phyloP scores from a whole-genome alignment of 2,888 invertebrate species.

The Caenorhabditis sp. region DNA sequence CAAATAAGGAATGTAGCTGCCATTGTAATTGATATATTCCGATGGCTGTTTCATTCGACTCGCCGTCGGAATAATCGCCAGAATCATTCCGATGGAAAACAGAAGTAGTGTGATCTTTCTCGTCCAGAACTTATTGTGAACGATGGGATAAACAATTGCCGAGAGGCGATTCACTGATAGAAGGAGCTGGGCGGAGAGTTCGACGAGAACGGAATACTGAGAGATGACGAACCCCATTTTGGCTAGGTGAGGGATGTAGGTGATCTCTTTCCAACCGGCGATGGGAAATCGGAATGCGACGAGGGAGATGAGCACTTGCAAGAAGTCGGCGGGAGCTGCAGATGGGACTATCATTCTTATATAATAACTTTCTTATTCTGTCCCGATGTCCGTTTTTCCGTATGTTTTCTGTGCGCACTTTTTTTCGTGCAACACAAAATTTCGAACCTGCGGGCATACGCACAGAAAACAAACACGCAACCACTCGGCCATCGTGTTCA shows the following conservation, averaged over 20 bases:
- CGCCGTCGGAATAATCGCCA: slow-evolving; percentile 62
- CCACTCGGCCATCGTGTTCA: too few relatives aligned
- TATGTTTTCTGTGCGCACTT: too few relatives aligned
- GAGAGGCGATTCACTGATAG: slow-evolving; percentile 66
- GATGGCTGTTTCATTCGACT: slow-evolving; percentile 61
- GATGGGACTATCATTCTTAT: too few relatives aligned
- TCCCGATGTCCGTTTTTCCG: too few relatives aligned
- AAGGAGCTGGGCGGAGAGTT: slow-evolving; percentile 64
- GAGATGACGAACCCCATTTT: slow-evolving; percentile 68
- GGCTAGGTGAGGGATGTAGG: slow-evolving; percentile 49
- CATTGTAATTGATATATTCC: slow-evolving; percentile 41
- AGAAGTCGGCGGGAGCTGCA: slow-evolving; percentile 68
- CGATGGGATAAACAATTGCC: slow-evolving; percentile 66
- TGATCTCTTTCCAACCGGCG: slow-evolving; percentile 62
- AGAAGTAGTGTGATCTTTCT: slow-evolving; percentile 41
- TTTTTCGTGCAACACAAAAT: too few relatives aligned
- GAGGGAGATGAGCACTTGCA: slow-evolving; percentile 64
- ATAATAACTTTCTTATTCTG: too few relatives aligned
- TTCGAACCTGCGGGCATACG: too few relatives aligned
- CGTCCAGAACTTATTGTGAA: slow-evolving; percentile 67
- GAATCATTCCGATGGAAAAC: slow-evolving; percentile 38
- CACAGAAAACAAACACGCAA: too few relatives aligned
- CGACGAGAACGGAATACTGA: slow-evolving; percentile 66
- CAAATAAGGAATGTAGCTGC: slow-evolving; percentile 53
- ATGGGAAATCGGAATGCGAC: slow-evolving; percentile 68